phyloP scores from a whole-genome alignment of 2,888 invertebrate genomes.

The Anodontia alba region DNA sequence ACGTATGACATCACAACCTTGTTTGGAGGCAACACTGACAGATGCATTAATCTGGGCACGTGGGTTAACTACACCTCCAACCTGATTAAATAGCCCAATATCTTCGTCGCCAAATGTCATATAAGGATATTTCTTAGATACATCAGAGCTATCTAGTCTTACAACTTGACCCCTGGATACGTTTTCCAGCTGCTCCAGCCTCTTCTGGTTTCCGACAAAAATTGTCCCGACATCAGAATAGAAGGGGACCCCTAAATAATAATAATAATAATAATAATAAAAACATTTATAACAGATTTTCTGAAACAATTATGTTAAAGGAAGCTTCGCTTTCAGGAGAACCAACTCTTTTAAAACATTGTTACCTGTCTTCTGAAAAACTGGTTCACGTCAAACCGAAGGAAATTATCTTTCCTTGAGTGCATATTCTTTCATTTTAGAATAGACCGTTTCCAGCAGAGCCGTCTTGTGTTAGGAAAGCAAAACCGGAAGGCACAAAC shows the following conservation, averaged over 20 bases:
- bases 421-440: no score
- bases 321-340: no score
- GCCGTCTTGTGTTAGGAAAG: no score
- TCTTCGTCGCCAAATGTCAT: slow-evolving; percentile 41
- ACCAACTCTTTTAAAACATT: no score
- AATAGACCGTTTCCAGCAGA: no score
- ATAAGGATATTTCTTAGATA: slow-evolving; percentile 35
- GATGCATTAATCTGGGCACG: slow-evolving; percentile 60
- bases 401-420: no score
- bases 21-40: slow-evolving; percentile 40
- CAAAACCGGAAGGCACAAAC: no score
- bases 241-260: background rate
- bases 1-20: slow-evolving; percentile 60
- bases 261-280: no score
- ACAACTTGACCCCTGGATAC: background rate
- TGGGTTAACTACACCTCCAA: slow-evolving; percentile 64
- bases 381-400: no score
- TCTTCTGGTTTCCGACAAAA: slow-evolving; percentile 12
- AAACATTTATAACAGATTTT: no score
- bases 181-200: background rate
- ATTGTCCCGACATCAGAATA: slow-evolving; percentile 59
- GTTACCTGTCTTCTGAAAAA: no score
- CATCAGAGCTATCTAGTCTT: background rate
- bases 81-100: slow-evolving; percentile 32
- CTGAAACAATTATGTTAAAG: no score